Conservation (phyloP, 2,113 vertebrate genomes). For the Tragelaphus scriptus region DNA sequence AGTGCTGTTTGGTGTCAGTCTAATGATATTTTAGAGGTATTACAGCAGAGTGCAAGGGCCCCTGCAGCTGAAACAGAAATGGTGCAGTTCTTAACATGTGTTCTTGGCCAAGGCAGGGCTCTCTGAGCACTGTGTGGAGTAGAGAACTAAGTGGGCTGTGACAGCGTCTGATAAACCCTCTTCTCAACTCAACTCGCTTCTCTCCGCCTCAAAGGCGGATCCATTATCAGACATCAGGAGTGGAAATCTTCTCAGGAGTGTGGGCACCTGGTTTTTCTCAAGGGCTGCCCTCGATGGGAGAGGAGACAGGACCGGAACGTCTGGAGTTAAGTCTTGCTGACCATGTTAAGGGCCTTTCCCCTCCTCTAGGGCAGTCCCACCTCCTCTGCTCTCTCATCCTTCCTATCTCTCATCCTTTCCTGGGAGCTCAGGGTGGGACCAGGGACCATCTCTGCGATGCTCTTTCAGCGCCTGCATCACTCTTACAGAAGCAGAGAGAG, state of each 20-base stretch:
- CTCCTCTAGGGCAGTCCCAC: neutral
- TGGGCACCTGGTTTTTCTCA: neutral
- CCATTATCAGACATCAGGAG: fast-evolving
- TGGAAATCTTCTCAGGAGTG: fast-evolving
- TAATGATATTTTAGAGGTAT: neutral
- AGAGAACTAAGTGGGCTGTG: neutral
- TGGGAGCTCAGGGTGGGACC: neutral
- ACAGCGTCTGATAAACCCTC: neutral
- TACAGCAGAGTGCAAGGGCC: fast-evolving
- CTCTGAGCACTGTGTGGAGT: too few species aligned
- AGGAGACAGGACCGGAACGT: too few species aligned
- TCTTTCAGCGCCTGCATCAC: fast-evolving
- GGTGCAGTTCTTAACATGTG: neutral
- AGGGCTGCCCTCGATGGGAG: too few species aligned
- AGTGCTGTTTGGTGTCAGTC: neutral
- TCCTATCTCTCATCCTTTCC: fast-evolving
- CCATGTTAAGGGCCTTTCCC: fast-evolving
- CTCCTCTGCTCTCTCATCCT: neutral
- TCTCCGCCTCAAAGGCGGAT: fast-evolving
- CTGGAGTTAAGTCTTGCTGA: neutral
- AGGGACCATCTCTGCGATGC: neutral
- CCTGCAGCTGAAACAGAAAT: neutral
- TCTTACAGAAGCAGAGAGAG: neutral
- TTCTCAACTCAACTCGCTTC: fast-evolving
- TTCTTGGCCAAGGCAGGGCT: neutral